Percentiles rank a stretch among this genome's conserved stretches.
phyloP scores from a whole-genome alignment of 2,888 invertebrate species.

The Iphiclides podalirius region DNA sequence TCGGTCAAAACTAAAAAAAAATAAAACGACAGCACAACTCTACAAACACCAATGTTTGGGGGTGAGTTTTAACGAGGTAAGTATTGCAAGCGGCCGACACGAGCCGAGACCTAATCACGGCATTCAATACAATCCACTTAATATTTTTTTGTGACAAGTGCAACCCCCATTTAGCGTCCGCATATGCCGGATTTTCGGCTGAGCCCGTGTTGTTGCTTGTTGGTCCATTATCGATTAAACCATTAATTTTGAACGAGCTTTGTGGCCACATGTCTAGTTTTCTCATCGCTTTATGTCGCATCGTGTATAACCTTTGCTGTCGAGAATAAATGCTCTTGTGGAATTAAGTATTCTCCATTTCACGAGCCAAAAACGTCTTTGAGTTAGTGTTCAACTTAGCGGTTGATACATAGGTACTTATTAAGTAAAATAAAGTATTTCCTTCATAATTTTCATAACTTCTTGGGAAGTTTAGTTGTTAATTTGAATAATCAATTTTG shows the following conservation, averaged over 20 bases:
- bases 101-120: constrained; percentile 57
- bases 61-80: constrained; percentile 64
- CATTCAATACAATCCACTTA: constrained; percentile 69
- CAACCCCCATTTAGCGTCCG: constrained; percentile 45
- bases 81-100: constrained; percentile 47
- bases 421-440: too few relatives aligned
- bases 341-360: too few relatives aligned
- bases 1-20: too few relatives aligned
- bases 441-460: too few relatives aligned
- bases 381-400: too few relatives aligned
- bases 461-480: too few relatives aligned
- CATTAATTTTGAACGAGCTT: constrained; percentile 30
- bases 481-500: too few relatives aligned
- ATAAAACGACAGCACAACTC: too few relatives aligned
- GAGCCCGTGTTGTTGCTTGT: constrained; percentile 32
- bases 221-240: constrained; percentile 29
- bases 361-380: too few relatives aligned
- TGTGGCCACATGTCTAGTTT: constrained; percentile 36
- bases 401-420: too few relatives aligned
- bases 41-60: too few relatives aligned
- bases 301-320: neutral
- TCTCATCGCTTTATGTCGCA: constrained; percentile 28
- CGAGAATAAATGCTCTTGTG: too few relatives aligned
- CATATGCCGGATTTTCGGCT: constrained; percentile 59
- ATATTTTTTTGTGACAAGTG: constrained; percentile 61